Evolutionary conservation across 1,140 invertebrate genomes (phyloP).

Genomic region (Papilio glaucus): DNA sequence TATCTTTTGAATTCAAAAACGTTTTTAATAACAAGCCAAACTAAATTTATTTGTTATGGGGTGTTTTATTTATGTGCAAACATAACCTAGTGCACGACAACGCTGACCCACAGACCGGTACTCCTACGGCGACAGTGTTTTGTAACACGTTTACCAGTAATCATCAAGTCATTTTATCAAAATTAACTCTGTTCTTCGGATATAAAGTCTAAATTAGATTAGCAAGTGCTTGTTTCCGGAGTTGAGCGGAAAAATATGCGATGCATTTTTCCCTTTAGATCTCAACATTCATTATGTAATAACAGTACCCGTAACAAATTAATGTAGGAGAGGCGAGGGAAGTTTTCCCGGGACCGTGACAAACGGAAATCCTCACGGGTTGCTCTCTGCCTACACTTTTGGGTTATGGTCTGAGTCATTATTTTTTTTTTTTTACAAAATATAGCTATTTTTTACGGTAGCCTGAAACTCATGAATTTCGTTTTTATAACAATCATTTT

Average conservation of each 20-base stretch:
- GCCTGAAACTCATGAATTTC: too few relatives aligned
- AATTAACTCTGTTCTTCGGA: not conserved
- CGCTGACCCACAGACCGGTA: conserved; percentile 34
- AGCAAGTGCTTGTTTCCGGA: not conserved
- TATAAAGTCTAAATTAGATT: conserved; percentile 8
- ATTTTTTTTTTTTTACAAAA: too few relatives aligned
- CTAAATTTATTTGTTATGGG: conserved; percentile 34
- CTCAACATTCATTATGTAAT: not conserved
- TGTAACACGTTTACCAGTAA: not conserved
- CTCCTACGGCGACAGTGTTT: conserved; percentile 25
- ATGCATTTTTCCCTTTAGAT: not conserved
- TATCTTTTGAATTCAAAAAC: not conserved
- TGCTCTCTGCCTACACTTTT: too few relatives aligned
- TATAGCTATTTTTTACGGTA: too few relatives aligned
- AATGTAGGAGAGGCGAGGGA: not conserved
- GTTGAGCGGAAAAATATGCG: not conserved
- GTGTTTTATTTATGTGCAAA: conserved; percentile 35
- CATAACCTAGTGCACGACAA: conserved; percentile 32
- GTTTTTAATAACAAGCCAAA: conserved; percentile 31
- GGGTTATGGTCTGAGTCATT: too few relatives aligned
- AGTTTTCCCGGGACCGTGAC: too few relatives aligned
- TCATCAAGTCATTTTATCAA: not conserved
- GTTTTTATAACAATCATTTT: not conserved
- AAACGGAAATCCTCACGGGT: too few relatives aligned
- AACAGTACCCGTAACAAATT: not conserved